Evolutionary conservation across 2,113 vertebrate genomes (phyloP).

Genomic region (Oreochromis tanganicae): DNA sequence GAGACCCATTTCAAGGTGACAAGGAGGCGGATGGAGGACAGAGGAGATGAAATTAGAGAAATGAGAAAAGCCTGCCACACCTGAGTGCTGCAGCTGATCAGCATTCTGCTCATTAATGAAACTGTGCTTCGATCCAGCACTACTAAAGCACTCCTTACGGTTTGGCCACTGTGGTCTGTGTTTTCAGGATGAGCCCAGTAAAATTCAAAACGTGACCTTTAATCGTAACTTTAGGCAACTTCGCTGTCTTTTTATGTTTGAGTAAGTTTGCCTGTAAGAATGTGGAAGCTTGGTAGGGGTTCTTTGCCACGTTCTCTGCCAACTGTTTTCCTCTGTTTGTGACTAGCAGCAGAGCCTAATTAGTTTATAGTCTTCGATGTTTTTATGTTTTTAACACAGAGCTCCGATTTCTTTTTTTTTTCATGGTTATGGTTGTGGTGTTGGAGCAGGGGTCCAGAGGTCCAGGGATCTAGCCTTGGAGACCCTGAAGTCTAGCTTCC

Average conservation of each 20-base stretch:
- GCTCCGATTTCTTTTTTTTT: background rate
- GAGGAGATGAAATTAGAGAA: background rate
- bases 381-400: background rate
- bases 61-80: background rate
- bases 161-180: background rate
- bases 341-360: background rate
- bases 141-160: background rate
- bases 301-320: background rate
- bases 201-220: background rate
- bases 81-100: background rate
- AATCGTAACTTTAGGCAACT: fast-evolving
- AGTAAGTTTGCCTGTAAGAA: background rate
- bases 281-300: background rate
- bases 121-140: background rate
- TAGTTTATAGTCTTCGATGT: background rate
- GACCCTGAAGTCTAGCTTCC: background rate
- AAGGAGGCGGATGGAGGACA: background rate
- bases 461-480: background rate
- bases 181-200: background rate
- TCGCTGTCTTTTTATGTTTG: background rate
- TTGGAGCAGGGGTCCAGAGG: background rate
- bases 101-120: background rate
- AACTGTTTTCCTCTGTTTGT: background rate
- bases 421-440: background rate
- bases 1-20: fast-evolving